Base-by-base conservation (phyloP, 2,797 vertebrate species). In the Pseudocheirus occidentalis region DNA sequence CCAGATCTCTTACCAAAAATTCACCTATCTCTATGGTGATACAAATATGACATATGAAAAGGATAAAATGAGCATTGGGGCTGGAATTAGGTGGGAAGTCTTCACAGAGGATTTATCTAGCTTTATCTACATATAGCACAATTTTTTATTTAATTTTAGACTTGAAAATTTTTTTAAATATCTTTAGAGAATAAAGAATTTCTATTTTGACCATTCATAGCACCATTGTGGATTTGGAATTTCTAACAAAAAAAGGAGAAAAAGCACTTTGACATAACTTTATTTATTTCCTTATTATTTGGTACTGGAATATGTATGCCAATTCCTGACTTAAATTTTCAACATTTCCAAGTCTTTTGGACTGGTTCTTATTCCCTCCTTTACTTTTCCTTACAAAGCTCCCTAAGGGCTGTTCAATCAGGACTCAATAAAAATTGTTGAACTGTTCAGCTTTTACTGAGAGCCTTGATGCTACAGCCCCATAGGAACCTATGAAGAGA, bases 341-440 rank as follows among this genome's bases (percentile, higher is more conserved):
- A 59, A 94, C 31, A 73, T 62, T 31, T n/a, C 59, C 95, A 91
- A 66, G 92, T 92, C 91, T 91, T 14, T 50, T 94, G 92, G 89
- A 91, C 29, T 52, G 24, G 31, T 73, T 53, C 92, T 94, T 94
- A 66, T 52, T 34, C 1, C 34, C 29, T 29, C 54, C 93, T 93
- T 50, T 94, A 89, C 59, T 59, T 94, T 94, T 73, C 66, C 94
- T 31, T 92, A 52, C 81, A 95, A 93, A 93, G 87, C 55, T 97
- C 95, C 95, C 94, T 66, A 93, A 94, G 92, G 95, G 50, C 56
- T 97, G 90, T 95, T 97, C 92, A 97, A 95, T 97, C 90, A 97
- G 95, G 90, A 93, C 94, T 95, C 96, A 96, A 93, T 98, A 96
- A 97, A 98, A 98, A 95, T 87, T 96, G 73, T 97, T 98, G 94